These are phyloP conservation scores for Microdon myrmicae DNA, from an alignment of 2,888 invertebrate species.

Conservation along the genomic window DNA sequence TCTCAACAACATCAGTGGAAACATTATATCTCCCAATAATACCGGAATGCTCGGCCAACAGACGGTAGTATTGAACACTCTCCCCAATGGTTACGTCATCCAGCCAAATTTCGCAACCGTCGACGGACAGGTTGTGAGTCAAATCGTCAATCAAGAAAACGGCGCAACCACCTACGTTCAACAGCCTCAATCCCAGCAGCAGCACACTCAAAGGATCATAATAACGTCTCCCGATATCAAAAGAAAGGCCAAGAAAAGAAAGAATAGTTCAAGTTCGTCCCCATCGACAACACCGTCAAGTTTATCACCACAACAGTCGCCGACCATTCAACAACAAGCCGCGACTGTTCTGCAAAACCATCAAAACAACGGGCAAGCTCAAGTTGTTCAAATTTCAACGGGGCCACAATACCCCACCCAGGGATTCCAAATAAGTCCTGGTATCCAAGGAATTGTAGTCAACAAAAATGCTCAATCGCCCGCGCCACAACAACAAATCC, in stretches of 20 bases:
- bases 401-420: conserved; percentile 73
- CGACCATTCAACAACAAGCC: conserved; percentile 61
- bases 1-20: conserved; percentile 53
- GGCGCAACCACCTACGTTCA: conserved; percentile 54
- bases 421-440: conserved; percentile 79
- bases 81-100: conserved; percentile 81
- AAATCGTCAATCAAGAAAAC: conserved; percentile 69
- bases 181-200: conserved; percentile 57
- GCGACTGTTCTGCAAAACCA: conserved; percentile 65
- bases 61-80: conserved; percentile 82
- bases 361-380: conserved; percentile 64
- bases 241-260: conserved; percentile 78
- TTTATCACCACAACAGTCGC: conserved; percentile 65
- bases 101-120: conserved; percentile 77
- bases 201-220: conserved; percentile 62
- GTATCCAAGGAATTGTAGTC: conserved; percentile 79
- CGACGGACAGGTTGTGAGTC: conserved; percentile 77
- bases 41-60: conserved; percentile 75
- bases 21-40: conserved; percentile 54
- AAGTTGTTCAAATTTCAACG: conserved; percentile 66
- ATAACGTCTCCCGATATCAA: conserved; percentile 77
- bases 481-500: conserved; percentile 67
- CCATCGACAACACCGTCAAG: conserved; percentile 60
- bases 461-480: conserved; percentile 66
- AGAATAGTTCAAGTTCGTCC: conserved; percentile 67